phyloP scores from a whole-genome alignment of 1,140 invertebrate genomes.

The Leptoteleia sp. region DNA sequence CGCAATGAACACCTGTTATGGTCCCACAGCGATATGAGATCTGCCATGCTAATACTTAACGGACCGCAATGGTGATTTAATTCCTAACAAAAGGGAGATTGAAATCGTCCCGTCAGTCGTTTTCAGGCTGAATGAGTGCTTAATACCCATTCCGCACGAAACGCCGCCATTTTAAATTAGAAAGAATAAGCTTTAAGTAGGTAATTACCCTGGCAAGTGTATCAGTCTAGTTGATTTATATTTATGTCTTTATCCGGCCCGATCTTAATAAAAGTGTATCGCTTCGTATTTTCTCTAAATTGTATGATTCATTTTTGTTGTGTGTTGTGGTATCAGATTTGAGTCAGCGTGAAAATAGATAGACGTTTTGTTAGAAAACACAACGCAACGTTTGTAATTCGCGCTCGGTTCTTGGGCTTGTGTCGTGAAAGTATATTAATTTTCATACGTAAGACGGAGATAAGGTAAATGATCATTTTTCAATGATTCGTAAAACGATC shows the following conservation, averaged over 20 bases:
- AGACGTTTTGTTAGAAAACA: too few relatives aligned
- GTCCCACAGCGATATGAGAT: constrained; percentile 76
- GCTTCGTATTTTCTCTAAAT: constrained; percentile 35
- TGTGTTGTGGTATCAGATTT: too few relatives aligned
- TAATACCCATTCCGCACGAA: constrained; percentile 76
- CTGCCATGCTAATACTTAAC: constrained; percentile 70
- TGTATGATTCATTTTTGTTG: constrained; percentile 29
- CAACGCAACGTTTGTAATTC: too few relatives aligned
- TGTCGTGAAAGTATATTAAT: too few relatives aligned
- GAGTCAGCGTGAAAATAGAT: constrained; percentile 1
- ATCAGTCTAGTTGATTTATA: constrained; percentile 33
- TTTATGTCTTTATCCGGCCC: constrained; percentile 16
- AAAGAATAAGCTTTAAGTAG: constrained; percentile 46
- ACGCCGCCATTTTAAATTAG: constrained; percentile 46
- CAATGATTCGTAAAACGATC: too few relatives aligned
- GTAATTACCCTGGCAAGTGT: constrained; percentile 48
- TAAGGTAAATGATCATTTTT: too few relatives aligned
- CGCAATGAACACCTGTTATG: constrained; percentile 73
- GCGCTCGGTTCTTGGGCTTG: too few relatives aligned
- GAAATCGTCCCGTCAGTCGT: constrained; percentile 68
- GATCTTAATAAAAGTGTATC: constrained; percentile 25
- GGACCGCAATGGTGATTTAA: constrained; percentile 77
- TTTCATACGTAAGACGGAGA: too few relatives aligned
- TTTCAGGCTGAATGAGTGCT: constrained; percentile 68
- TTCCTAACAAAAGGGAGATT: constrained; percentile 74